Evolutionary conservation across 2,113 vertebrate species (phyloP).

Genomic region (Callospermophilus lateralis): DNA sequence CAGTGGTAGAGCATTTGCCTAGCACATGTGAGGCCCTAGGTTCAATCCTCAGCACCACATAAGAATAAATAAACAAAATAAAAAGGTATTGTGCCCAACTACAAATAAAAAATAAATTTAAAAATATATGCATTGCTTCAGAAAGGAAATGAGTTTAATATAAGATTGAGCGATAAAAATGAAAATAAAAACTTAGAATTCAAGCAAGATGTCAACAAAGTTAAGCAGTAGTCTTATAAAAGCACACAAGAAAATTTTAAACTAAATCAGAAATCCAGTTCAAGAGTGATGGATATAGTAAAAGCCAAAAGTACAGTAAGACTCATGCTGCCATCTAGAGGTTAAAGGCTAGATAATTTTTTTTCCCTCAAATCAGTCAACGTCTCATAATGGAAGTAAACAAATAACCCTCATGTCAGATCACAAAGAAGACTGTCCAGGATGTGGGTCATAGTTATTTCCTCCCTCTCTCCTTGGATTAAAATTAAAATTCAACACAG

Average conservation of each 20-base stretch:
- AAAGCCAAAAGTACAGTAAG: conserved; percentile 54
- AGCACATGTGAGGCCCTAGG: too few species aligned
- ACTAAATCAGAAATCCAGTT: conserved; percentile 47
- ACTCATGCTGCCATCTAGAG: conserved; percentile 88
- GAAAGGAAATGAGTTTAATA: conserved; percentile 1
- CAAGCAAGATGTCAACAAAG: conserved; percentile 16
- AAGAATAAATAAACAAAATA: too few species aligned
- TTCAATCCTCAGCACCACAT: too few species aligned
- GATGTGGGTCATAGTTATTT: conserved; percentile 2
- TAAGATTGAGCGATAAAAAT: conserved; percentile 1
- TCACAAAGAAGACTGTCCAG: neutral
- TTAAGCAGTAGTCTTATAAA: conserved; percentile 33
- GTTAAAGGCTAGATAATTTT: conserved; percentile 38
- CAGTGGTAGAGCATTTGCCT: too few species aligned
- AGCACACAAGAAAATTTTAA: neutral
- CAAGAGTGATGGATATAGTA: neutral
- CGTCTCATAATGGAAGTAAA: conserved; percentile 31
- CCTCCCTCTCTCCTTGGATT: neutral
- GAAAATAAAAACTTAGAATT: conserved; percentile 42
- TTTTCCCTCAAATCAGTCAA: neutral
- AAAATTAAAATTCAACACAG: conserved; percentile 41
- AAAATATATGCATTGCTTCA: neutral
- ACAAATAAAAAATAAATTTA: too few species aligned
- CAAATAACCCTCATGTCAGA: neutral
- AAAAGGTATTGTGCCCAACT: too few species aligned